Base-by-base conservation (phyloP, 30 jellyfish, hydroid and myxozoan species). In the Hydractinia echinata region DNA sequence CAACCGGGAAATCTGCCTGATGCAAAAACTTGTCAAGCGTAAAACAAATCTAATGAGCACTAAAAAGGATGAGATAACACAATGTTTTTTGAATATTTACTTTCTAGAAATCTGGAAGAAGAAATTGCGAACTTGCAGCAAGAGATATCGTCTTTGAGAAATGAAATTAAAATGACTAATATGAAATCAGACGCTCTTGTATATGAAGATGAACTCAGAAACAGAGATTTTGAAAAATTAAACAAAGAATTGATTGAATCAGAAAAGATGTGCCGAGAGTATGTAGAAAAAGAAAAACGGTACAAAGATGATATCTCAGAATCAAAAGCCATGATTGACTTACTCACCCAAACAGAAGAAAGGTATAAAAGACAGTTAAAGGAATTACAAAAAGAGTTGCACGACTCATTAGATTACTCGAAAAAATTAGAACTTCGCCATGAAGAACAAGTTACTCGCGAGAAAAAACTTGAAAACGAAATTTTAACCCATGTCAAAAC, bases 401-500 rank as follows among this genome's bases (percentile, higher is more conserved):
- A 58, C 0, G 66, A 8, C 52, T 30, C 21, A 49, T 48, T 51
- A 77, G 76, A 55, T 20, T 16, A 60, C 9, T 44, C 61, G 18
- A 61, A 64, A 54, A 58, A 19, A 30, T 0, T 55, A 21, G n/a
- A 5, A 48, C 16, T 53, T 5, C 21, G 15, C 7, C 11, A 13
- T 11, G 77, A 54, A 5, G 84, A 66, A 15, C 7, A 21, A 8
- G 49, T 39, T 13, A 8, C 61, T 7, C 14, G 87, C 4, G 66
- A 51, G 39, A 69, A 80, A n/a, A 67, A 61, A 20, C 79, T 61
- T 1, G 87, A 80, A 50, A 66, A 80, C 19, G 87, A 80, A 80
- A 61, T 80, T 13, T 51, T 80, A 8, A n/a, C 30, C 6, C 73
- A 80, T 53, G 83, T 61, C 2, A 66, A 68, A 49, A 80, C 61